Evolutionary conservation across 2,797 vertebrate genomes (phyloP).

Genomic region (Coracias cyanogaster): DNA sequence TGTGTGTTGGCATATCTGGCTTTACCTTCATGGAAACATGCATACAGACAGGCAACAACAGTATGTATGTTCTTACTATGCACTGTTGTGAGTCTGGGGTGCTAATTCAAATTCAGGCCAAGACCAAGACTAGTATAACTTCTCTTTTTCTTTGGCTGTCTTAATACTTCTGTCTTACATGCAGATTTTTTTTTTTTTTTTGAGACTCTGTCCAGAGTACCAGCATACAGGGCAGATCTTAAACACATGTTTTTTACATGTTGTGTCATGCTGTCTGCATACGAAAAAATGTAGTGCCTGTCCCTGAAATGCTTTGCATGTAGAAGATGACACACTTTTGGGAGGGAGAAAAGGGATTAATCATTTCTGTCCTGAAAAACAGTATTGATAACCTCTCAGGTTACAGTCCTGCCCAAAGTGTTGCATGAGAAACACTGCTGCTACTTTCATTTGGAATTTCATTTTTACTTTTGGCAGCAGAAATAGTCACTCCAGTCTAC

Average conservation of each 20-base stretch:
- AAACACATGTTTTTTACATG: background rate
- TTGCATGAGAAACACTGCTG: background rate
- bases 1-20: background rate
- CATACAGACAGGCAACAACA: background rate
- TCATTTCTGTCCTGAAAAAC: background rate
- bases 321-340: background rate
- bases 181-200: background rate
- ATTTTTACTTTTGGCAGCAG: background rate
- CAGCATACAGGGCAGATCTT: background rate
- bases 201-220: background rate
- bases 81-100: background rate
- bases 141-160: background rate
- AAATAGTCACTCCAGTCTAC: background rate
- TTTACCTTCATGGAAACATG: background rate
- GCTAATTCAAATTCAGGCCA: background rate
- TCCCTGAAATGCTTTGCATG: background rate
- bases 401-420: background rate
- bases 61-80: background rate
- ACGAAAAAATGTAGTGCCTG: background rate
- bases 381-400: background rate
- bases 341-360: background rate
- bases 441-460: background rate
- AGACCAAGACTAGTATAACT: background rate
- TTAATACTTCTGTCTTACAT: background rate
- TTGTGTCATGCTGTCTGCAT: background rate